Evolutionary conservation across 2,113 vertebrate genomes (phyloP), one percentile per base, ranked within the genome.

Genomic region (Callospermophilus lateralis): DNA sequence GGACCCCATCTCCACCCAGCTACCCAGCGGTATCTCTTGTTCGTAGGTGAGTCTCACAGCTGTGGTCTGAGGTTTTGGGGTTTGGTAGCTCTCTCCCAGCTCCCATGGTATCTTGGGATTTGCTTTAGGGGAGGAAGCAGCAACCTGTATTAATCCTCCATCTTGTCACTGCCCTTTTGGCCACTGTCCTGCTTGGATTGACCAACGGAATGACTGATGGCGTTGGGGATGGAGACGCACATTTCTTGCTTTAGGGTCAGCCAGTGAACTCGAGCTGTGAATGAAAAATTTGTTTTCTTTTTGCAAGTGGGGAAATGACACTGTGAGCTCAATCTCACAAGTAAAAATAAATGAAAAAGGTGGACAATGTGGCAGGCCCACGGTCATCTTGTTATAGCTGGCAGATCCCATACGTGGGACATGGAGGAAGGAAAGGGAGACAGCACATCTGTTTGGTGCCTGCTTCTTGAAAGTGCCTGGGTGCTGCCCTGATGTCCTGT

Each of bases 401-500:
- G 76, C 4, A 53, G 89, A 37, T 42, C 30, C 15, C 1, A 0
- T 37, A 1, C 42, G 68, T 11, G 13, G 28, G 45, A 37, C 42
- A 68, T 2, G 6, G 78, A 80, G 51, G 51, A 32, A 53, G 24
- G 53, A 26, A 17, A 39, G 30, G n/a, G 61, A 84, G 88, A 20
- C 24, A 20, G 24, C 22, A 11, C 34, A 6, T 32, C 73, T 63
- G 32, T 61, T 65, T 42, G 13, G 51, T 81, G 61, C 22, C 78
- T 5, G 1, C 20, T 26, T 58, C 28, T 77, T 58, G 16, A 3
- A 1, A 4, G 4, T 8, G 0, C 51, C n/a, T 20, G 22, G n/a
- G 1, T 17, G 1, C 6, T 34, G 85, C 65, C n/a, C 28, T 28
- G 32, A 3, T 78, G 55, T 10, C 34, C 19, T 24, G 6, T 8